These are phyloP conservation scores for Nothobranchius kuhntae DNA, from an alignment of 2,113 vertebrate genomes.

Conservation along the genomic window DNA sequence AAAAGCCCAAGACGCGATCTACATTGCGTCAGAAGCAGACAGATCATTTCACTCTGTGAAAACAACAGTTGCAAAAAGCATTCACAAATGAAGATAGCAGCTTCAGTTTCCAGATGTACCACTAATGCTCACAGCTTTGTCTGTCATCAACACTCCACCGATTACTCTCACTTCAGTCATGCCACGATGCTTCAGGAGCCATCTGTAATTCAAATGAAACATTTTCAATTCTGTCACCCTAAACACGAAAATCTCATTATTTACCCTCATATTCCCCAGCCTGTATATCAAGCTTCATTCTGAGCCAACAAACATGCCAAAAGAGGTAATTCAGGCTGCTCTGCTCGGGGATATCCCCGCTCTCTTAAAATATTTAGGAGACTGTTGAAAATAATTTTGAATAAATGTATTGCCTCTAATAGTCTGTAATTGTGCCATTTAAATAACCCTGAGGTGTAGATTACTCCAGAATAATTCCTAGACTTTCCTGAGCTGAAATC, in stretches of 20 bases:
- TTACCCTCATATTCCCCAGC: conserved; percentile 48
- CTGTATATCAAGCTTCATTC: conserved; percentile 51
- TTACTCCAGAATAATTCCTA: conserved; percentile 46
- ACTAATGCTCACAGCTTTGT: conserved; percentile 57
- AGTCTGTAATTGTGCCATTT: conserved; percentile 49
- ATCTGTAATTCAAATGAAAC: conserved; percentile 68
- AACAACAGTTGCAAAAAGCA: conserved; percentile 41
- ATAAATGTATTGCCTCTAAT: conserved; percentile 47
- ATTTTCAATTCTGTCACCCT: conserved; percentile 45
- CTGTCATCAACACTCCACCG: conserved; percentile 64
- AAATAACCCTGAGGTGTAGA: conserved; percentile 36
- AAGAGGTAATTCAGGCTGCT: conserved; percentile 51
- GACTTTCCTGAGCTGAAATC: conserved; percentile 48
- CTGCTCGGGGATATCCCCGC: conserved; percentile 51
- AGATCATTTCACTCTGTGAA: conserved; percentile 54
- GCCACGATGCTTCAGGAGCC: conserved; percentile 52
- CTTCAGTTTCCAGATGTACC: conserved; percentile 58
- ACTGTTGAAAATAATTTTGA: conserved; percentile 46
- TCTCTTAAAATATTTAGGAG: conserved; percentile 39
- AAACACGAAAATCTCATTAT: conserved; percentile 58
- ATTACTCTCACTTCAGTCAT: conserved; percentile 62
- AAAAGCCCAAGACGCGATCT: conserved; percentile 64
- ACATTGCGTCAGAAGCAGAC: conserved; percentile 54
- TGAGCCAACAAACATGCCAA: conserved; percentile 46
- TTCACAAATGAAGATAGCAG: conserved; percentile 55